These are phyloP conservation scores for Xylocampa areola DNA, from an alignment of 2,888 invertebrate species.

Conservation along the genomic window DNA sequence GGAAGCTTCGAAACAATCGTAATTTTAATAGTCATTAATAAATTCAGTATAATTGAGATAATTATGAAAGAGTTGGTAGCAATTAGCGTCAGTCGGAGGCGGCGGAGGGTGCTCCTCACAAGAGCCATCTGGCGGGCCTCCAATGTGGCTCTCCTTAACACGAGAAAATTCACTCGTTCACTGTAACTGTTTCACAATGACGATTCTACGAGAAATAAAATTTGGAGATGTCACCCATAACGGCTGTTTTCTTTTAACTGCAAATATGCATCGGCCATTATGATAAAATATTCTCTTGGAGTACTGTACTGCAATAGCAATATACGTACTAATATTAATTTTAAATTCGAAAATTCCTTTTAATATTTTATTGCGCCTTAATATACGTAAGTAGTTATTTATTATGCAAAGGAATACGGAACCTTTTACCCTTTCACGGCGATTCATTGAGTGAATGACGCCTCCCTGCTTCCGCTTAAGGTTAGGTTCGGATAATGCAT, in stretches of 20 bases:
- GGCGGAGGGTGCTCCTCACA: conserved; percentile 76
- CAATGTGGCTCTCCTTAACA: conserved; percentile 81
- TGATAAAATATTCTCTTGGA: conserved; percentile 21
- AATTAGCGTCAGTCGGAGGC: conserved; percentile 83
- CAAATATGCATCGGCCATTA: conserved; percentile 14
- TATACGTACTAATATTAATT: neutral
- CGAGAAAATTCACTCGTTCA: conserved; percentile 72
- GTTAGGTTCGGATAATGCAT: conserved; percentile 11
- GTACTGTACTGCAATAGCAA: neutral
- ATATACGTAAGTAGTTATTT: conserved; percentile 15
- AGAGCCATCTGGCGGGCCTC: conserved; percentile 86
- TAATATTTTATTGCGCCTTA: conserved; percentile 14
- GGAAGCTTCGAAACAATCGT: conserved; percentile 36
- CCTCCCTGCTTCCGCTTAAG: conserved; percentile 8
- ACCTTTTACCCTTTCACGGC: conserved; percentile 21
- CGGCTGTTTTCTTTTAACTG: conserved; percentile 30
- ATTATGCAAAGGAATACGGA: conserved; percentile 28
- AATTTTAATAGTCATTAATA: conserved; percentile 69
- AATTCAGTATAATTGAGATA: conserved; percentile 76
- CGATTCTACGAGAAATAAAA: conserved; percentile 53
- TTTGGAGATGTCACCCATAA: conserved; percentile 55
- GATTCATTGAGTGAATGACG: conserved; percentile 16
- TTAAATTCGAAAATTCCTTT: neutral
- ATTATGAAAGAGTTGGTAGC: conserved; percentile 86
- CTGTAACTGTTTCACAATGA: conserved; percentile 68